phyloP scores from a whole-genome alignment of 2,888 invertebrate species.

The Pristionchus maxplancki region DNA sequence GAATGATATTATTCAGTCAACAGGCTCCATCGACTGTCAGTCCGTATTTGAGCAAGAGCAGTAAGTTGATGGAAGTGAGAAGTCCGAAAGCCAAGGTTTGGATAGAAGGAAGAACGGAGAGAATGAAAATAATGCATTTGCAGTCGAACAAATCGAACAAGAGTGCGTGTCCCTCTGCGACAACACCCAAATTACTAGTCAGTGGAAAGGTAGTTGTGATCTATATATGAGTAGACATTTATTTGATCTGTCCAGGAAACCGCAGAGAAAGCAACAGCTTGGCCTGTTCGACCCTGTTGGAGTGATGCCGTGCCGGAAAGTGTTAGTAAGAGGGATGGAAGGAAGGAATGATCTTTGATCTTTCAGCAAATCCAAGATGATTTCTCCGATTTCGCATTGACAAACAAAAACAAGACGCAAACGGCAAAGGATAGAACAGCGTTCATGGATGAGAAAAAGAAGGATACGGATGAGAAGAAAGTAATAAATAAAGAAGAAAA shows the following conservation, averaged over 20 bases:
- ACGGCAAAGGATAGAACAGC: not conserved
- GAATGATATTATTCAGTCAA: too few species aligned
- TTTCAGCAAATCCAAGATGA: constrained; percentile 11
- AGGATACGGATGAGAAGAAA: not conserved
- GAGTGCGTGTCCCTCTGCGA: not conserved
- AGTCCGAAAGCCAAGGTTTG: not conserved
- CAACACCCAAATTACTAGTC: not conserved
- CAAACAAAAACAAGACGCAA: not conserved
- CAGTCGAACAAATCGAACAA: not conserved
- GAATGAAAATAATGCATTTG: not conserved
- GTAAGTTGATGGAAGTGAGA: not conserved
- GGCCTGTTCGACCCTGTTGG: not conserved
- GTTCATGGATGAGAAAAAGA: not conserved
- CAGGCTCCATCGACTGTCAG: too few species aligned
- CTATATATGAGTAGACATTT: not conserved
- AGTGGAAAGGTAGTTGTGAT: not conserved
- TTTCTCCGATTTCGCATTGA: not conserved
- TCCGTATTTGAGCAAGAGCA: not conserved
- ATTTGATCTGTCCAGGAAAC: not conserved
- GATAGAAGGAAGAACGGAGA: too few species aligned
- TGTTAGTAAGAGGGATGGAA: not conserved
- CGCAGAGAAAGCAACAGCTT: not conserved
- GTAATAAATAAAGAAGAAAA: not conserved
- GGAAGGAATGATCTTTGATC: not conserved
- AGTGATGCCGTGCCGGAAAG: not conserved